Base-by-base conservation (phyloP, 2,888 invertebrate genomes). In the Dryobotodes eremita region DNA sequence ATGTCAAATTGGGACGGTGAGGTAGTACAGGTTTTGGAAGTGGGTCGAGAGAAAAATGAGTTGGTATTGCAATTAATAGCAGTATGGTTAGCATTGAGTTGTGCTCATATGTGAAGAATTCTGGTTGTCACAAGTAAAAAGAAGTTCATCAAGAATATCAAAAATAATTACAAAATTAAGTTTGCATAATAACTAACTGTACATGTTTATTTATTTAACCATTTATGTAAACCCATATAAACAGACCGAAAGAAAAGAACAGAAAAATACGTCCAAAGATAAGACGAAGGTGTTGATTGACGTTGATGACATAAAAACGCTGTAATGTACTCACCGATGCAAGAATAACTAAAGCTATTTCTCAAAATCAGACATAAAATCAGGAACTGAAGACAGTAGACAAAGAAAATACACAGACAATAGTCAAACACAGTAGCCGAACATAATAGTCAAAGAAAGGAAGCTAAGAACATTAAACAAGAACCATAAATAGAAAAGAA, bases 1-100 rank as follows among this genome's bases (percentile, higher is more conserved):
- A 84, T 82, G 81, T 77, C 85, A 83, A 86, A 87, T 87, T 89
- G 66, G 84, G 71, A 80, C 75, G 46, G 62, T 53, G 61, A 70
- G 77, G 42, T 42, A 42, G 69, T 71, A 65, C 69, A 20, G 36
- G n/a, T 72, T 87, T 76, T 57, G 62, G 26, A 74, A 79, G 62
- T 62, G 31, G 66, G 66, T 83, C 36, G 42, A 15, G 13, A 50
- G 55, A 68, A 68, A 59, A 77, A 80, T 78, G 0, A 1, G 53
- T 26, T 77, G 20, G 13, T 7, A 26, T 36, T 64, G n/a, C 36
- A 23, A 5, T 31, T 64, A 15, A 15, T 20, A 48, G 23, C 15
- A 31, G 36, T n/a, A 53, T 31, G 15, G n/a, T 20, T 62, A 1
- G 17, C 46, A 42, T 17, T 23, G 23, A 23, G n/a, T 11, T 76